Percentiles rank a stretch among this genome's conserved stretches.
These are phyloP conservation scores for Crocuta crocuta DNA, from an alignment of 2,113 vertebrate genomes.

Conservation along the genomic window DNA sequence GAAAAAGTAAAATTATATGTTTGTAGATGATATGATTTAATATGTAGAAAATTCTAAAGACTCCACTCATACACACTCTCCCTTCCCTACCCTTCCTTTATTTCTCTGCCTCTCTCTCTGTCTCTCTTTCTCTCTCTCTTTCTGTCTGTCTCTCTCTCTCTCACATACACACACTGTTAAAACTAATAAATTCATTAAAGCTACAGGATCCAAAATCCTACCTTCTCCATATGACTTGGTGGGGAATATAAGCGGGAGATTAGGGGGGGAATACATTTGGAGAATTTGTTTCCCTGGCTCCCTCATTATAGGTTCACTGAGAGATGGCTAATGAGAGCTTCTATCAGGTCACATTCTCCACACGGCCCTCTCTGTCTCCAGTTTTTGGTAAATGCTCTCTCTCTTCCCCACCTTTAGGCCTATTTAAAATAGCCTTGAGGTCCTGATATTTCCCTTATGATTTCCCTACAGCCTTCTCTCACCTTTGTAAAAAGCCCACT, in stretches of 20 bases:
- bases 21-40: neutral
- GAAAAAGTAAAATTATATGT: neutral
- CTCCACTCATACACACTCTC: neutral
- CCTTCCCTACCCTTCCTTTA: neutral
- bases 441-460: neutral
- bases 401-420: neutral
- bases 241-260: neutral
- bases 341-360: neutral
- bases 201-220: neutral
- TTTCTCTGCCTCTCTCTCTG: neutral
- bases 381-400: neutral
- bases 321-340: neutral
- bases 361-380: neutral
- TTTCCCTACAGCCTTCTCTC: neutral
- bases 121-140: neutral
- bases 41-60: neutral
- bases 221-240: neutral
- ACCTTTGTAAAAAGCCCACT: neutral
- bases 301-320: neutral
- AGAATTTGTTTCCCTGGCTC: neutral
- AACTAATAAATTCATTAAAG: neutral
- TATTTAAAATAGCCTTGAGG: neutral
- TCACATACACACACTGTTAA: neutral
- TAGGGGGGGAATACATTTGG: neutral
- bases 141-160: neutral